Conservation (phyloP, 2,888 invertebrate species). For the Iphiclides podalirius region DNA sequence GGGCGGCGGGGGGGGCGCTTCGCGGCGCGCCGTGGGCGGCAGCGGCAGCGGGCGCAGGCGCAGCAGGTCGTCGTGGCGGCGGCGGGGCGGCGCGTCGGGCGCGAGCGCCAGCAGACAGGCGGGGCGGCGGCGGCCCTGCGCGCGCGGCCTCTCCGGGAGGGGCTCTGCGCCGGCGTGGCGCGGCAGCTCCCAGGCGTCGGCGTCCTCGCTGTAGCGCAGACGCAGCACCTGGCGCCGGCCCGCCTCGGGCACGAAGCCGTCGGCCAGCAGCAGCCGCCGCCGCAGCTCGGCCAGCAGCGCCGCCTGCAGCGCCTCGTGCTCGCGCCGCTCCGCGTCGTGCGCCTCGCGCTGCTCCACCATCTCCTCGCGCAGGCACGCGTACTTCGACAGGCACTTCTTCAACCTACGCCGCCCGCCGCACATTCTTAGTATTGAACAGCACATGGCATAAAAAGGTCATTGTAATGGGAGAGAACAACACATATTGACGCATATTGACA, state of each 20-base stretch:
- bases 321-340: constrained; percentile 94
- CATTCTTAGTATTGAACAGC: no score
- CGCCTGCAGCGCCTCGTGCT: constrained; percentile 90
- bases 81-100: constrained; percentile 64
- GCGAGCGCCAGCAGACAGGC: constrained; percentile 83
- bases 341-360: constrained; percentile 83
- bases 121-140: constrained; percentile 81
- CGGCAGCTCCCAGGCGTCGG: constrained; percentile 55
- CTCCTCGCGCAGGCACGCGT: constrained; percentile 81
- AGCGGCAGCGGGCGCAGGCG: constrained; percentile 88
- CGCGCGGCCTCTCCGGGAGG: constrained; percentile 80
- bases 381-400: constrained; percentile 93
- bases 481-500: no score
- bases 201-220: constrained; percentile 56
- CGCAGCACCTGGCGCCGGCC: constrained; percentile 46
- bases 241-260: constrained; percentile 89
- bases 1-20: constrained; percentile 83
- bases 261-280: constrained; percentile 91
- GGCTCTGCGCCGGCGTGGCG: constrained; percentile 43
- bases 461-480: no score
- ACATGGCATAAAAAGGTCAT: no score
- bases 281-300: constrained; percentile 84
- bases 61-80: constrained; percentile 85
- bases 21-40: constrained; percentile 87
- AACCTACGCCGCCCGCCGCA: constrained; percentile 83